Base-by-base conservation (phyloP, 2,113 vertebrate species). In the Prinia subflava region DNA sequence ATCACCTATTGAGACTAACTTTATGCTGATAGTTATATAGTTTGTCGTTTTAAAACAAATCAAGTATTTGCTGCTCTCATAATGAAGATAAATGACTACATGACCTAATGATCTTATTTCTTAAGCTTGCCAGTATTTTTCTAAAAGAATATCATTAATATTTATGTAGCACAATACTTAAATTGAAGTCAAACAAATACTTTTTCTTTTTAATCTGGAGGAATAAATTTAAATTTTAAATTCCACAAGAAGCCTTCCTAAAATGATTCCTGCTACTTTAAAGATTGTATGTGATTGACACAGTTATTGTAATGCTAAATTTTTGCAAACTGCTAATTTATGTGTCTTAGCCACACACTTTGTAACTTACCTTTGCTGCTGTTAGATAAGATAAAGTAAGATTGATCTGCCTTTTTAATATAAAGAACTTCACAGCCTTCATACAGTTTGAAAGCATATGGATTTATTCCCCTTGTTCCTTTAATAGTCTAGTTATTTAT, bases 331-430 rank as follows among this genome's bases (percentile, higher is more conserved):
- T 68, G 30, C 13, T 79, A 62, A 73, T 95, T 83, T 87, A 64
- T 25, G 7, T 55, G 24, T 46, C 44, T 88, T 94, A 81, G 41
- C 27, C 44, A 67, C 20, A 42, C 62, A 11, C 30, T 92, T 94
- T 84, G 35, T 69, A 91, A 92, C 80, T 88, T 91, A 62, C 73
- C 39, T 83, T 92, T 92, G 30, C 46, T 78, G 13, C 33, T 90
- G 14, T 46, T 94, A 86, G 69, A 79, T 83, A 83, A 73, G 85
- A 91, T 82, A 91, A 92, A 94, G 41, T 83, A 92, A 94, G 62
- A 95, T 46, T 90, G 65, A 92, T 92, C 69, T 92, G 23, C 6
- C 50, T 60, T 83, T 94, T 84, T 87, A 4, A 25, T 57, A 4
- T 73, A 44, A 62, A 82, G 59, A 47, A 55, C 31, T 87, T 92